Conservation (phyloP, 2,797 vertebrate genomes). For the Selene dorsalis region DNA sequence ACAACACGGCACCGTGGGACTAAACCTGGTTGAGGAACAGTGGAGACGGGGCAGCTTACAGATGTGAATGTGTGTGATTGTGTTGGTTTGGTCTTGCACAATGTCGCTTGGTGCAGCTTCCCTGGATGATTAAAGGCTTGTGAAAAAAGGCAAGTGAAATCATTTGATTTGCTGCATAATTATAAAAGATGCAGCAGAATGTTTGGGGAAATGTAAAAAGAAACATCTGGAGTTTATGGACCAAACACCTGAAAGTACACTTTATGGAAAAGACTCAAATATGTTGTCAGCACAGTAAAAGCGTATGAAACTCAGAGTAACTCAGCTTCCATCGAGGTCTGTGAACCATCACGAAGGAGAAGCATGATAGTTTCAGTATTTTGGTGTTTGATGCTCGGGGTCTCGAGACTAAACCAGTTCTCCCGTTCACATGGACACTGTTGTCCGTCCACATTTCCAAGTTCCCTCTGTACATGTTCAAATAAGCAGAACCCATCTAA, state of each 20-base stretch:
- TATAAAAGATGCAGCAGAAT: neutral
- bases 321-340: neutral
- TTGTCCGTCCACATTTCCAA: conserved; percentile 31
- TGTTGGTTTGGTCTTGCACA: neutral
- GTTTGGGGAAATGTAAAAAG: neutral
- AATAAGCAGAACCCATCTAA: conserved; percentile 41
- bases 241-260: conserved; percentile 6
- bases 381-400: neutral
- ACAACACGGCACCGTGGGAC: too few species aligned
- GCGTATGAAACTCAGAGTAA: neutral
- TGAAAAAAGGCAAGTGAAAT: conserved; percentile 9
- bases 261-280: neutral
- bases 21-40: neutral
- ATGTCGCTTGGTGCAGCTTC: neutral
- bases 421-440: conserved; percentile 12
- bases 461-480: conserved; percentile 34
- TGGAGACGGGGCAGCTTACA: neutral
- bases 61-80: neutral
- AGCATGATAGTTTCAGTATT: neutral
- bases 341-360: neutral
- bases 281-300: neutral
- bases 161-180: neutral
- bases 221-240: neutral
- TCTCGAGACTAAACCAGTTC: neutral
- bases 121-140: neutral